Base-by-base conservation (phyloP, 1,140 invertebrate species). In the Ctenoplectra terminalis region DNA sequence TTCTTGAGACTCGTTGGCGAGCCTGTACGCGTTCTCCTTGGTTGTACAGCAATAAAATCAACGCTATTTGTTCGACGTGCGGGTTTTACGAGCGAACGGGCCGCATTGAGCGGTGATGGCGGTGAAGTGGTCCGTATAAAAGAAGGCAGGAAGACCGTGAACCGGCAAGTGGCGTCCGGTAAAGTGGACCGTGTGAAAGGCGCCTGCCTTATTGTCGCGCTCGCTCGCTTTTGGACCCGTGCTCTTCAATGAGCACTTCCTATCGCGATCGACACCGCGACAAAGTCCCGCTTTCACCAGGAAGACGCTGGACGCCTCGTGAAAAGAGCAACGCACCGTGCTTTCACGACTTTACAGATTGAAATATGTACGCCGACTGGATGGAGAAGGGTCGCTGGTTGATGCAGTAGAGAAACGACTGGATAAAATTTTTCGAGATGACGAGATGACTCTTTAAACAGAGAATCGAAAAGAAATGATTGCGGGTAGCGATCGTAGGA, bases 131-230 rank as follows among this genome's bases (percentile, higher is more conserved):
- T 63, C 31, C 31, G 73, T 75, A 64, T 64, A 75, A 75, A 75
- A 61, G 73, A 48, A 64, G 43, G 43, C n/a, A 74, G n/a, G 60
- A 64, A 64, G n/a, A 26, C 61, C 61, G 61, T 64, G 73, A 66
- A 75, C 73, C 46, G 56, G 15, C 73, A 75, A 75, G 73, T 75
- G 73, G 73, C 60, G 73, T 64, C 73, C 73, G 63, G 40, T 40
- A 75, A 75, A 75, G 73, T 75, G 73, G 73, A 64, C 73, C 73
- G 60, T 60, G 73, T 75, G 73, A 75, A 75, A 75, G 46, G 60
- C 60, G 46, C 58, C 60, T 75, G 46, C 58, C 60, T 75, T 61
- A 75, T 64, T 75, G 60, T 75, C 73, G 73, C 46, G 46, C 31
- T 75, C 46, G 43, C 60, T 75, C 23, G 60, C 73, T 34, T 75